Percentiles rank a stretch among this genome's conserved stretches.
phyloP scores from a whole-genome alignment of 2,888 invertebrate species.

The Yponomeuta malinellus region DNA sequence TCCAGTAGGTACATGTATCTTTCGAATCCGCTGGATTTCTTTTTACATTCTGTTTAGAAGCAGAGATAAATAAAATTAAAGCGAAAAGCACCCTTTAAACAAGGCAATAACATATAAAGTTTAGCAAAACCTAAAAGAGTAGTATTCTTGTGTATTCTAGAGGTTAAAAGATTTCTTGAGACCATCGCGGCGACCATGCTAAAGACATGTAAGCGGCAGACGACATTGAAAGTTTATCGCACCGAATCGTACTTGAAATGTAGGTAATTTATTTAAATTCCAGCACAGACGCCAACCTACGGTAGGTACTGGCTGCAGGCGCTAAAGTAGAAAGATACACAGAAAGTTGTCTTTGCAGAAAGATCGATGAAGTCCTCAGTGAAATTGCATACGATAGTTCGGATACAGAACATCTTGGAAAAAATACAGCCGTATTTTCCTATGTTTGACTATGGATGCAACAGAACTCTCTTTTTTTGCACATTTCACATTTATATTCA shows the following conservation, averaged over 20 bases:
- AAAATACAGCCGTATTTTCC: too few species aligned
- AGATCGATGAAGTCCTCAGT: neutral
- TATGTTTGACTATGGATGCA: too few species aligned
- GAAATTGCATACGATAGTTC: too few species aligned
- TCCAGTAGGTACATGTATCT: too few species aligned
- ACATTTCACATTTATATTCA: too few species aligned
- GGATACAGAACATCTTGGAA: neutral
- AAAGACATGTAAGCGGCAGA: neutral
- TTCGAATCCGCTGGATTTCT: too few species aligned
- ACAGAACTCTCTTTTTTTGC: too few species aligned
- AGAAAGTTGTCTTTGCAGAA: neutral
- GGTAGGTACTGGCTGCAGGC: neutral
- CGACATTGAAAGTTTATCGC: slow-evolving; percentile 12
- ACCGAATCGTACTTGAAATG: slow-evolving; percentile 11
- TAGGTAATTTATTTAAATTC: slow-evolving; percentile 15
- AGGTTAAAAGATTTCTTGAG: neutral
- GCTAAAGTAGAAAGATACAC: neutral
- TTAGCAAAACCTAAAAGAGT: too few species aligned
- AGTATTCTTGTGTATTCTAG: neutral
- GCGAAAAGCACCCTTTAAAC: too few species aligned
- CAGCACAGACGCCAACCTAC: slow-evolving; percentile 7
- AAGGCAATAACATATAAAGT: too few species aligned
- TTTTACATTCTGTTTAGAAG: too few species aligned
- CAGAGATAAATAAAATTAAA: too few species aligned
- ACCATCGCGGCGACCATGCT: neutral